Evolutionary conservation across 2,888 invertebrate species (phyloP), one percentile per base, ranked within the genome.

Genomic region (Drosophila flavopinicola): DNA sequence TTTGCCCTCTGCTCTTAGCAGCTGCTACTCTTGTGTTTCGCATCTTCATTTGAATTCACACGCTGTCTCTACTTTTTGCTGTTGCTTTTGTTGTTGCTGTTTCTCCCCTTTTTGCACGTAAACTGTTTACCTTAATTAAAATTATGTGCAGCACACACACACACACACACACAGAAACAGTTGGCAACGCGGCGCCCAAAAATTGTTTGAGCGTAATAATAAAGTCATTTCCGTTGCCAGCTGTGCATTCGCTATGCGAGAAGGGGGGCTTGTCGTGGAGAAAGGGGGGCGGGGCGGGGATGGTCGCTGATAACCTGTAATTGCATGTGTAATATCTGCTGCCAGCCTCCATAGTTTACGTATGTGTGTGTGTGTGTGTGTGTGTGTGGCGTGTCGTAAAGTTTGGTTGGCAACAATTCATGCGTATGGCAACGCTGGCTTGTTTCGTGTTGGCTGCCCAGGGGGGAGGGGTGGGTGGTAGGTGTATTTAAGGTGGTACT

Each of bases 111-210:
- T 70, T 66, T 56, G 44, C 71, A 64, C 57, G 70, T 64, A 71
- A 82, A 82, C 79, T 82, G 77, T 83, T 83, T 83, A 79, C 78
- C 82, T 84, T 84, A 78, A 83, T 84, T 82, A 84, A 83, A 83
- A 80, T 75, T 66, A 70, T 73, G 63, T 74, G 68, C 72, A 60
- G 60, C 64, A 56, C 60, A 63, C 73, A 73, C 64, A 56, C 60
- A 63, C 73, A 73, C 64, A 56, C 60, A 63, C 73, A 73, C n/a
- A n/a, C n/a, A n/a, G n/a, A n/a, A 68, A 66, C 65, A 70, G 79
- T 66, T 61, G 63, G 57, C 70, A 63, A 54, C 60, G 65, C 70
- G 57, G 51, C 48, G 44, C 66, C 69, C 60, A 69, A 75, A 74
- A 76, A 60, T 65, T 73, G 74, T 67, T 79, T 70, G 59, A 69